A percentile compares a stretch with the other conserved stretches of the same genome.
Conservation (phyloP, 2,797 vertebrate genomes). For the Xenops minutus region DNA sequence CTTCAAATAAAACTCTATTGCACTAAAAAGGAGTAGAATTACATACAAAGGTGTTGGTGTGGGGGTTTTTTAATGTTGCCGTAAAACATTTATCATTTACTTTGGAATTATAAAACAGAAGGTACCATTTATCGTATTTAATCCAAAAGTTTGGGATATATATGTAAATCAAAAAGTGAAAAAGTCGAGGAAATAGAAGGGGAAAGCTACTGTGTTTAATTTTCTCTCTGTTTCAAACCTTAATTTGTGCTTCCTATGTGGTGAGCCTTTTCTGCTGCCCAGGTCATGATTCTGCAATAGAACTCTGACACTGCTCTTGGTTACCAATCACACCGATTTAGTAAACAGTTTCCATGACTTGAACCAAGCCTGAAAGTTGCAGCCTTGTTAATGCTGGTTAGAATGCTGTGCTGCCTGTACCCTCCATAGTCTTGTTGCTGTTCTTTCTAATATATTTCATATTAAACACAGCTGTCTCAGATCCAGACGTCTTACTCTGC, state of each 20-base stretch:
- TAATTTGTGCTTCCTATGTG: not conserved
- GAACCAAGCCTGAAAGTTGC: not conserved
- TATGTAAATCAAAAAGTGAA: not conserved
- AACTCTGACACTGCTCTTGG: not conserved
- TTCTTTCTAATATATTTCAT: not conserved
- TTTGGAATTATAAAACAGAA: not conserved
- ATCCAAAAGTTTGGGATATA: not conserved
- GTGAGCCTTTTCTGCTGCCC: not conserved
- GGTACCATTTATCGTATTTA: not conserved
- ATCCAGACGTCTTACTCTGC: not conserved
- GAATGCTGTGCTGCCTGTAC: not conserved
- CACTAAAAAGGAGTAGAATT: not conserved
- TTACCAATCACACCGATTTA: not conserved
- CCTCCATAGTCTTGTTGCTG: not conserved
- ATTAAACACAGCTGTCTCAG: not conserved
- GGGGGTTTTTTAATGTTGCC: not conserved
- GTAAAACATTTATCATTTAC: not conserved
- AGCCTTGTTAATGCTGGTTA: not conserved
- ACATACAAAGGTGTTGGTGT: not conserved
- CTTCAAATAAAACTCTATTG: not conserved
- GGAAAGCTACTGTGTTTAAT: not conserved
- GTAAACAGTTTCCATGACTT: not conserved
- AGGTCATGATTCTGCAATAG: constrained; percentile 1
- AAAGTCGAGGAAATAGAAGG: not conserved
- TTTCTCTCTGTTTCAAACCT: not conserved